phyloP scores from a whole-genome alignment of 2,888 invertebrate genomes.

The Rhaphigaster nebulosa region DNA sequence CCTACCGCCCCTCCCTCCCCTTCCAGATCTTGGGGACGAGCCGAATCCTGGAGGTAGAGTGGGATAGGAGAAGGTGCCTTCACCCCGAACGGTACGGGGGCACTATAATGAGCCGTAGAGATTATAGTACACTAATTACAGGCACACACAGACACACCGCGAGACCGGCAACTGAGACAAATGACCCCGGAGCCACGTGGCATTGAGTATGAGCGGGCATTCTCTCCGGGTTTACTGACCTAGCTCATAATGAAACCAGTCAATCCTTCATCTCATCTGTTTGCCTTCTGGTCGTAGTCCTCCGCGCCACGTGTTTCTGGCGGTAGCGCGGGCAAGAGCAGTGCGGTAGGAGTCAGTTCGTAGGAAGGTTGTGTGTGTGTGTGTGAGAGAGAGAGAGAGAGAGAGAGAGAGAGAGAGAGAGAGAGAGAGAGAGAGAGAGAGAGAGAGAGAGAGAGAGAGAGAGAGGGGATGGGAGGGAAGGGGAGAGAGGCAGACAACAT shows the following conservation, averaged over 20 bases:
- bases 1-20: too few species aligned
- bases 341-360: too few species aligned
- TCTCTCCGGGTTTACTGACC: neutral
- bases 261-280: too few species aligned
- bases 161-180: neutral
- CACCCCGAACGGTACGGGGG: neutral
- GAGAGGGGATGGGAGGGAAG: too few species aligned
- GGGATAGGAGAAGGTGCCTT: neutral
- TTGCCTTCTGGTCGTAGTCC: neutral
- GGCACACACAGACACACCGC: neutral
- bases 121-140: neutral
- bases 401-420: neutral
- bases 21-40: too few species aligned
- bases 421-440: neutral
- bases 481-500: too few species aligned
- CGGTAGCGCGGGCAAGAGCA: too few species aligned
- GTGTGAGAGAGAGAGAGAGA: neutral
- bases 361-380: too few species aligned
- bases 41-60: too few species aligned
- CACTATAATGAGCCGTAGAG: neutral
- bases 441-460: neutral
- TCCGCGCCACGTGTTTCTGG: neutral
- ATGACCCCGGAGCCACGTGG: neutral
- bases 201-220: neutral
- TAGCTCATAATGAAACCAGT: neutral